Base-by-base conservation (phyloP, 1,140 invertebrate genomes). In the Drosophila asahinai region DNA sequence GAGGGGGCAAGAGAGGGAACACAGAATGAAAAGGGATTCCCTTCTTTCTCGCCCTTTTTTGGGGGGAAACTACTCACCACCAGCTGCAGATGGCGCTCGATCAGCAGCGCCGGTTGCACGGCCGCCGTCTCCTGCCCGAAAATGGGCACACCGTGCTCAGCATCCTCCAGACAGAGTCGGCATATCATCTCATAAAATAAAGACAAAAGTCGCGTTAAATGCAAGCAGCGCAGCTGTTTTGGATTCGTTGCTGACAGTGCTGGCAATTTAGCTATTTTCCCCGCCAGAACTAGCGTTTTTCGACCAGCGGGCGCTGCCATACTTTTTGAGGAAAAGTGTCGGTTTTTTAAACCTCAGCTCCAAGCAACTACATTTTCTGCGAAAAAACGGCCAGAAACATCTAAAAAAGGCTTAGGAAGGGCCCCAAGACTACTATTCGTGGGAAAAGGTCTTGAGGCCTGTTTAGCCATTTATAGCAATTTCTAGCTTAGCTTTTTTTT, bases 121-220 rank as follows among this genome's bases (percentile, higher is more conserved):
- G 54, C 15, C 33, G 47, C 17, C 8, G 40, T 43, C 2, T 58
- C 60, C 36, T 63, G 54, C 2, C 61, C 66, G 5, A 73, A 83
- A 30, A 82, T 64, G 43, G 68, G 67, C 78, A 97, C 96, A 68
- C 96, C 95, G 94, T 98, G 98, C 74, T 79, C 98, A 97, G 93
- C 97, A 97, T 83, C 97, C 96, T 92, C 97, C 97, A 67, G 97
- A 97, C 93, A 97, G 96, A 6, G 95, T 95, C 71, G 71, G 67
- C 71, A 74, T 74, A 74, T 74, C 71, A 74, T 73, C 63, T 66
- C 45, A 74, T 74, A 51, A 73, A 73, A 51, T 36, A 22, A 40
- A 70, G 40, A 52, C 27, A 71, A 22, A 73, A 73, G 43, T 60
- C 43, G 45, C 38, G 54, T 60, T 74, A 74, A 74, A 74, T 74